Evolutionary conservation across 2,888 invertebrate species (phyloP), one percentile per base, ranked within the genome.

Genomic region (Kryphioiulus occultus): DNA sequence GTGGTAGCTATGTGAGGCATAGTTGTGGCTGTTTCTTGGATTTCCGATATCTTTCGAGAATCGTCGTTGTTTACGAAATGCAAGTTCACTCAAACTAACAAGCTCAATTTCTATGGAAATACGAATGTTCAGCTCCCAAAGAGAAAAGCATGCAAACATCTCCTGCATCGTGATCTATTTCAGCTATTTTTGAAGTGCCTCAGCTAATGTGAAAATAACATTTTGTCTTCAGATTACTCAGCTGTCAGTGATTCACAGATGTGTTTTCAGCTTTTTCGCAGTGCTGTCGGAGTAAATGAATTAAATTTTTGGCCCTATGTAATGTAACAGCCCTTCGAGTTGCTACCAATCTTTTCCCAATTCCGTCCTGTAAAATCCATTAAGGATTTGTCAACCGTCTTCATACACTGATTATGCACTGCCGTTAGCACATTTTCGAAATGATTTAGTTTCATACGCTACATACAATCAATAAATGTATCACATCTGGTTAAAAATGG

Each of bases 401-500:
- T 53, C 53, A 53, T 53, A 17, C 53, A 53, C 53, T 53, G 53
- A 53, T 53, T 53, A 53, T 53, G 53, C 53, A 5, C 53, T 53
- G 53, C 53, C 53, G 12, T 53, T 53, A 53, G 53, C 53, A 53
- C 53, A 53, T 53, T 53, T 53, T 53, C 53, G 53, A 53, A 53
- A 19, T 53, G 53, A 53, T 53, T 53, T 53, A 53, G 53, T 53
- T 53, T 53, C 53, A 53, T 53, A 53, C 53, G 53, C 26, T 32
- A 32, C 35, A 7, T 83, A 19, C 35, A 83, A 83, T 83, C 83
- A 26, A 83, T 83, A 83, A 32, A 26, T 35, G 22, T 78, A 35
- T 32, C 83, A 35, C 83, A 83, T 83, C 83, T 83, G 83, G 30
- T 26, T 83, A 26, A 83, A 83, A 83, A 53, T 12, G n/a, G 53